phyloP scores from a whole-genome alignment of 2,113 vertebrate species.

The Anolis carolinensis region DNA sequence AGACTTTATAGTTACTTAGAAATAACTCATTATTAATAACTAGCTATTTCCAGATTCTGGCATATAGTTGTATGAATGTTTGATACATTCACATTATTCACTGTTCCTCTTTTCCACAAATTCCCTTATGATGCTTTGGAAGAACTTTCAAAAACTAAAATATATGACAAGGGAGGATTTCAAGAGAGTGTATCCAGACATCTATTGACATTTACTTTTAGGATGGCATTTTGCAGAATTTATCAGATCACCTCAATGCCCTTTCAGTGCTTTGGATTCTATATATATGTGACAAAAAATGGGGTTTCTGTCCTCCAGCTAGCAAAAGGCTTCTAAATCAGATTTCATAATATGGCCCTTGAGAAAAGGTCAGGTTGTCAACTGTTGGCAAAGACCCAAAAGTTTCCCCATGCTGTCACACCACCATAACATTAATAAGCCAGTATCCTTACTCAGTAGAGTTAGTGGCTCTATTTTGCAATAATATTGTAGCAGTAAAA shows the following conservation, averaged over 20 bases:
- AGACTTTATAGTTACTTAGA: no score
- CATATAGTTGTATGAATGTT: neutral
- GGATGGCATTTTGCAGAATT: neutral
- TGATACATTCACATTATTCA: neutral
- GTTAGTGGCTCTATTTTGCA: neutral
- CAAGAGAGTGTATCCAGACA: neutral
- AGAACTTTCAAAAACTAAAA: neutral
- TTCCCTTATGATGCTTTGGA: neutral
- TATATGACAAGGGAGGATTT: neutral
- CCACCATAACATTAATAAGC: neutral
- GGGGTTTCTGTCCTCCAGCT: neutral
- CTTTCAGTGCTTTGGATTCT: neutral
- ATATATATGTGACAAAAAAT: neutral
- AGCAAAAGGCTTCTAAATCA: neutral
- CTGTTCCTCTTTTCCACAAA: neutral
- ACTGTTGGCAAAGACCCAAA: neutral
- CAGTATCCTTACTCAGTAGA: neutral
- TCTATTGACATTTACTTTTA: neutral
- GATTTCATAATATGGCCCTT: neutral
- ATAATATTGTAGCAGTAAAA: neutral
- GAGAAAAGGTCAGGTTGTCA: neutral
- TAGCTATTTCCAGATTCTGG: no score
- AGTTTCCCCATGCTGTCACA: neutral
- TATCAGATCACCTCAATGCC: neutral
- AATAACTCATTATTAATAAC: no score